Evolutionary conservation across 2,888 invertebrate species (phyloP), one percentile per base, ranked within the genome.

Genomic region (Tachina fera): DNA sequence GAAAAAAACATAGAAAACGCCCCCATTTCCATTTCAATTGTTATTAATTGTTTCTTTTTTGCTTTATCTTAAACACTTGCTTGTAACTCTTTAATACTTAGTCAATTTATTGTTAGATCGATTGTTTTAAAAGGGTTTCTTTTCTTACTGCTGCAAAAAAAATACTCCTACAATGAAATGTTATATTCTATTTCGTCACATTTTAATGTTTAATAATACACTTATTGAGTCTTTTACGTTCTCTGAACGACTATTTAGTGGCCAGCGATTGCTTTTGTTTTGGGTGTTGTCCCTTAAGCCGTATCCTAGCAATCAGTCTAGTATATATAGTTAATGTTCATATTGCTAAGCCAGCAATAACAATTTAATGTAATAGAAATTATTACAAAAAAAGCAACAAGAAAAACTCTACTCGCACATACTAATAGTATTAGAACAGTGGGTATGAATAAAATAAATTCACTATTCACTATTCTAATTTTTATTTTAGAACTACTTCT

Each of bases 251-350:
- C 89, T 89, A 88, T 87, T 86, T 80, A 41, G 61, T 80, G 65
- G 83, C 61, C 79, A 70, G 76, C 65, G 58, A 58, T 70, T 74
- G 58, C 49, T 72, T 83, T 86, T 88, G 88, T 89, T 89, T 89
- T 89, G 91, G 90, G 89, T 89, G 88, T 88, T 89, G 88, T 68
- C 80, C 87, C 87, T 84, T 84, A 53, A 83, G 68, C 76, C 87
- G 91, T 91, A 88, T 90, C 91, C 91, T 91, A 91, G 91, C 91
- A 91, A 90, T 91, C 88, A 88, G 16, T 72, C 81, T 84, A 78
- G 61, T 60, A 84, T 80, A 85, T 80, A 78, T 68, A 87, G 70
- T 78, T 87, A 22, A 74, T 72, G 72, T 75, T 79, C 68, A 53
- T 51, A 53, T 70, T 65, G 19, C 47, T 53, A 45, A 68, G 41